phyloP scores from a whole-genome alignment of 2,888 invertebrate species.

The Alentia gelatinosa region DNA sequence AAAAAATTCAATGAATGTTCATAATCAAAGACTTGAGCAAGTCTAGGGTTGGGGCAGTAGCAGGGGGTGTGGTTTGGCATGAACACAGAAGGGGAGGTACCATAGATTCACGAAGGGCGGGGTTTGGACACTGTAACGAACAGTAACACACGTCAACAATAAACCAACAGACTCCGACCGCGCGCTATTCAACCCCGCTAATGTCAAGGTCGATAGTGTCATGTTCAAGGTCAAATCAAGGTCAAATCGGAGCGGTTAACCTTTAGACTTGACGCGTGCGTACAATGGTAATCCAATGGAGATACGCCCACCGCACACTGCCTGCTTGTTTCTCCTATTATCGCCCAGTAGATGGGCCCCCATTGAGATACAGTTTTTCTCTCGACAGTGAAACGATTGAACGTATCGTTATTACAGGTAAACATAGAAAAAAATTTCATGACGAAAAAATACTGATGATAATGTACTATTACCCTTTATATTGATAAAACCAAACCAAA shows the following conservation, averaged over 20 bases:
- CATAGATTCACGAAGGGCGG: not conserved
- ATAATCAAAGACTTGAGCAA: too few species aligned
- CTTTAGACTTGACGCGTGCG: not conserved
- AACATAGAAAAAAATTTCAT: too few species aligned
- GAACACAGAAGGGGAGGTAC: not conserved
- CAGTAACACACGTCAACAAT: not conserved
- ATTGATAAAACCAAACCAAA: too few species aligned
- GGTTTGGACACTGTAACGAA: not conserved
- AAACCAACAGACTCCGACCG: not conserved
- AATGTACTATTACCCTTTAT: too few species aligned
- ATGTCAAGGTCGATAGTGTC: not conserved
- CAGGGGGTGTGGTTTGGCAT: too few species aligned
- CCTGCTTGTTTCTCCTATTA: not conserved
- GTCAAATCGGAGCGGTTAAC: slow-evolving; percentile 14
- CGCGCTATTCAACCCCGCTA: not conserved
- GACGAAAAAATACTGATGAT: too few species aligned
- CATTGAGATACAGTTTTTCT: too few species aligned
- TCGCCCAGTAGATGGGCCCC: not conserved
- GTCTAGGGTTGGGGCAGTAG: too few species aligned
- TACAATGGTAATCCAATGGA: not conserved
- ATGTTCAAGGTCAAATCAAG: slow-evolving; percentile 47
- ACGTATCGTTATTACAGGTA: too few species aligned
- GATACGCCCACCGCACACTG: not conserved
- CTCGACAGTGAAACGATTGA: too few species aligned
- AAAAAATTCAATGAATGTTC: too few species aligned